Evolutionary conservation across 1,140 invertebrate genomes (phyloP).

Genomic region (Drosophila baimaii): DNA sequence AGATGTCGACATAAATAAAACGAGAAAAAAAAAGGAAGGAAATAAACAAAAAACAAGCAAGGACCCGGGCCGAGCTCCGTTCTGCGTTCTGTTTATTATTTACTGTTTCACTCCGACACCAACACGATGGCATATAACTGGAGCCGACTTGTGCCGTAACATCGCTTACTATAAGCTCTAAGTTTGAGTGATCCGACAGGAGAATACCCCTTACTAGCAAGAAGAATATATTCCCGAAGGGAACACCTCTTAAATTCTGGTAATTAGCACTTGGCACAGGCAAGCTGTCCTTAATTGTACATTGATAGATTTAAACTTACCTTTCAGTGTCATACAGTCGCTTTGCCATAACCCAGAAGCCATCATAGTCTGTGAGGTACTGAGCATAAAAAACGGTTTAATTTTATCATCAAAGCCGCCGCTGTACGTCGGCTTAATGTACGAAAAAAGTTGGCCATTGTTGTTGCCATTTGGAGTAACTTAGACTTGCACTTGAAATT

Average conservation of each 20-base stretch:
- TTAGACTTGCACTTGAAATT: slow-evolving; percentile 52
- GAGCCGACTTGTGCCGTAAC: slow-evolving; percentile 12
- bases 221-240: not conserved
- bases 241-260: no score
- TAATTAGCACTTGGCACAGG: not conserved
- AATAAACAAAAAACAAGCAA: slow-evolving; percentile 26
- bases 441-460: slow-evolving; percentile 58
- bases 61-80: slow-evolving; percentile 26
- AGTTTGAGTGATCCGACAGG: not conserved
- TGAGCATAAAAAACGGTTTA: slow-evolving; percentile 27
- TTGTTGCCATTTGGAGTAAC: slow-evolving; percentile 48
- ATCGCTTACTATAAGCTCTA: not conserved
- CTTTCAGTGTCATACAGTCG: no score
- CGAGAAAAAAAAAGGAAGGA: slow-evolving; percentile 20
- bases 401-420: slow-evolving; percentile 46
- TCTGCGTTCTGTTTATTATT: slow-evolving; percentile 73
- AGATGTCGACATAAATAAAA: slow-evolving; percentile 49
- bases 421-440: slow-evolving; percentile 49
- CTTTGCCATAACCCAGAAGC: no score
- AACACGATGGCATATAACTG: slow-evolving; percentile 32
- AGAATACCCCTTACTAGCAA: not conserved
- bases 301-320: no score
- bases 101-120: slow-evolving; percentile 65
- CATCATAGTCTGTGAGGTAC: not conserved
- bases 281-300: not conserved